Evolutionary conservation across 2,797 vertebrate genomes (phyloP).

Genomic region (Leucoraja ocellata): DNA sequence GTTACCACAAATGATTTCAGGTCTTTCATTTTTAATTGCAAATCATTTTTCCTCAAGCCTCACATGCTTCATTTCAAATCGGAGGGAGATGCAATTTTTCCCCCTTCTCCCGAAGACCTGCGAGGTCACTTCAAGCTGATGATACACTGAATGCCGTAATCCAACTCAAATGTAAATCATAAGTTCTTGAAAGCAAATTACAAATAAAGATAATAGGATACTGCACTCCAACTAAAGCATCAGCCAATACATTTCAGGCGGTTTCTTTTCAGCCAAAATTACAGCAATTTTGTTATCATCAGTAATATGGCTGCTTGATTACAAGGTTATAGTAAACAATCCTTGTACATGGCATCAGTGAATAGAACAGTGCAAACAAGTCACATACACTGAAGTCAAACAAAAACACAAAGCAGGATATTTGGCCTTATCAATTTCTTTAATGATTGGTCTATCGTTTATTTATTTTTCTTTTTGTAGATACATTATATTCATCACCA

Average conservation of each 20-base stretch:
- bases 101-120: background rate
- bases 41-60: constrained; percentile 75
- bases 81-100: constrained; percentile 61
- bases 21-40: constrained; percentile 84
- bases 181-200: constrained; percentile 86
- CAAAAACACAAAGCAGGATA: constrained; percentile 48
- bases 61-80: constrained; percentile 74
- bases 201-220: constrained; percentile 72
- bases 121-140: constrained; percentile 63
- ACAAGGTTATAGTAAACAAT: constrained; percentile 76
- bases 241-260: constrained; percentile 52
- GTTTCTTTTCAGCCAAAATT: constrained; percentile 69
- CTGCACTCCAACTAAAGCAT: constrained; percentile 63
- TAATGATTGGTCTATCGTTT: constrained; percentile 52
- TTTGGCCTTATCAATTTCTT: constrained; percentile 45
- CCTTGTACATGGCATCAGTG: constrained; percentile 55
- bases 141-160: constrained; percentile 83
- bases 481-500: constrained; percentile 41
- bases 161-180: constrained; percentile 92
- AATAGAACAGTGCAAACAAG: constrained; percentile 55
- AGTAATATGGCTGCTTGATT: constrained; percentile 76
- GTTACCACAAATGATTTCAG: constrained; percentile 60
- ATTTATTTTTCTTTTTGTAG: constrained; percentile 47
- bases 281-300: constrained; percentile 66
- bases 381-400: constrained; percentile 69